These are phyloP conservation scores for Epirrhoe tristata DNA, from an alignment of 2,888 invertebrate genomes.

Conservation along the genomic window DNA sequence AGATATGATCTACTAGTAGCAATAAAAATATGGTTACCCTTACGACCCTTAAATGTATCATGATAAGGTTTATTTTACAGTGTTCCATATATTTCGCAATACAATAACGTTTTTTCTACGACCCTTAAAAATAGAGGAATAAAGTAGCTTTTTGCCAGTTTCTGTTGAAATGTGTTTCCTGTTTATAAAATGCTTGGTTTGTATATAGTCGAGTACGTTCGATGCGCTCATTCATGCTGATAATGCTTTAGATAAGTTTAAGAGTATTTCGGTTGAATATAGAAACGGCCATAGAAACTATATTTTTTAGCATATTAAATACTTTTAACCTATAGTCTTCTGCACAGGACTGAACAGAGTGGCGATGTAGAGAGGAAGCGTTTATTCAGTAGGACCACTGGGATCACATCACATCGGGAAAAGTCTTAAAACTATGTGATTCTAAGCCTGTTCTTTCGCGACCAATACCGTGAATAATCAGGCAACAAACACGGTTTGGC, in stretches of 20 bases:
- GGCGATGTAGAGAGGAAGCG: too few relatives aligned
- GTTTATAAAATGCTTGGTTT: constrained; percentile 37
- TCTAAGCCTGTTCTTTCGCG: too few relatives aligned
- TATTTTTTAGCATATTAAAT: too few relatives aligned
- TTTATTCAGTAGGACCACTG: too few relatives aligned
- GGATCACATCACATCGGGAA: too few relatives aligned
- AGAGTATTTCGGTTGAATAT: background rate
- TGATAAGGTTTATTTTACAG: background rate
- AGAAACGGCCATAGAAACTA: too few relatives aligned
- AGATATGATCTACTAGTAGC: constrained; percentile 21
- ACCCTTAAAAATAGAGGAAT: background rate
- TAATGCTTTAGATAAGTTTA: background rate
- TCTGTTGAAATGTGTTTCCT: constrained; percentile 34
- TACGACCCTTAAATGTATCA: background rate
- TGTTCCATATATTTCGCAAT: constrained; percentile 7
- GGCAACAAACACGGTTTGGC: too few relatives aligned
- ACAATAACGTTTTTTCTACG: constrained; percentile 18
- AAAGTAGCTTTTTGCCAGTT: constrained; percentile 23
- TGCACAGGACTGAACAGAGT: too few relatives aligned
- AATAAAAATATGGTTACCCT: background rate
- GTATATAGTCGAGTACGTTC: constrained; percentile 23
- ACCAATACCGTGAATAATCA: too few relatives aligned
- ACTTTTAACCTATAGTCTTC: too few relatives aligned
- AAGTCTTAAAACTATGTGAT: too few relatives aligned
- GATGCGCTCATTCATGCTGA: constrained; percentile 35